Percentiles rank a stretch among this genome's conserved stretches.
Evolutionary conservation across 1,140 invertebrate species (phyloP).

Genomic region (Hycleus cichorii): DNA sequence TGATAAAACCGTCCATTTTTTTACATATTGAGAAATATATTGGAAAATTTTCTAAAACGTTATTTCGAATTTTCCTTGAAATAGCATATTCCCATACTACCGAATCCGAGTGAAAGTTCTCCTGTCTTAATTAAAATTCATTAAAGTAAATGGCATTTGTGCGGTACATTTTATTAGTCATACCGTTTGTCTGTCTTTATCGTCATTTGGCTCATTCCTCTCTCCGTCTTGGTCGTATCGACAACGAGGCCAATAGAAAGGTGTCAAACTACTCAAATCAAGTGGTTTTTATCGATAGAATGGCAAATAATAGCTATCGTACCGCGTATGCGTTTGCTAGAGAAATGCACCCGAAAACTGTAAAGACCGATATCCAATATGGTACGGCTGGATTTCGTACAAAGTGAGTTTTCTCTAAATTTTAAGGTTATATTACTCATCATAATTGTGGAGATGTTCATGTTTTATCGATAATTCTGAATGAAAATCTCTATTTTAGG

Average conservation of each 20-base stretch:
- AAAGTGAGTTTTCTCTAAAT: conserved; percentile 47
- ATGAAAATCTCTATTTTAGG: conserved; percentile 49
- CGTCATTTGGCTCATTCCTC: not conserved
- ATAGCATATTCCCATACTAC: not conserved
- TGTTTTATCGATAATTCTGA: not conserved
- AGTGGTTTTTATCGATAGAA: conserved; percentile 20
- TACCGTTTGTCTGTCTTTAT: conserved; percentile 3
- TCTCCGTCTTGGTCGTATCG: not conserved
- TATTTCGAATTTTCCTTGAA: too few species aligned
- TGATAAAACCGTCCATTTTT: too few species aligned
- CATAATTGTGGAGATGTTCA: not conserved
- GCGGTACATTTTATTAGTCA: conserved; percentile 19
- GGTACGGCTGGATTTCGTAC: conserved; percentile 63
- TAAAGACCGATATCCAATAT: conserved; percentile 55
- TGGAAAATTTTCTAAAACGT: too few species aligned
- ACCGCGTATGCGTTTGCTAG: conserved; percentile 62
- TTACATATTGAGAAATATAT: too few species aligned
- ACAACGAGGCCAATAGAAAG: not conserved
- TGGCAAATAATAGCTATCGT: conserved; percentile 37
- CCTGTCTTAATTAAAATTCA: conserved; percentile 5
- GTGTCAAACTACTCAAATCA: not conserved
- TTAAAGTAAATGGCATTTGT: conserved; percentile 4
- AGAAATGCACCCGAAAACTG: conserved; percentile 64
- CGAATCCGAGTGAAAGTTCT: conserved; percentile 8
- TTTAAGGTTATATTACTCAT: conserved; percentile 13